Evolutionary conservation across 2,113 vertebrate genomes (phyloP).

Genomic region (Paradoxurus hermaphroditus): DNA sequence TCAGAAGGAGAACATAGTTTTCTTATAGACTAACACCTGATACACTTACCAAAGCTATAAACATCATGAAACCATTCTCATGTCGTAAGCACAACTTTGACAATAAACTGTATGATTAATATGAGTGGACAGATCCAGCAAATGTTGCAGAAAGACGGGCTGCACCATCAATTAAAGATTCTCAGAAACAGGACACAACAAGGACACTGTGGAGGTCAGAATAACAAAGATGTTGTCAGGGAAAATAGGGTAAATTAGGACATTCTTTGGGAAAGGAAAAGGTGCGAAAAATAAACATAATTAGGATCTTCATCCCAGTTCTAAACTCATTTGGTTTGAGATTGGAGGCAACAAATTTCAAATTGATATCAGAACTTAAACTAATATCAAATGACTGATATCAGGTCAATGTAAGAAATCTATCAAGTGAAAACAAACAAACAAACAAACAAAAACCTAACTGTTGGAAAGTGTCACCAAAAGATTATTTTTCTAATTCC

Average conservation of each 20-base stretch:
- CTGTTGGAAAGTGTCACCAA: neutral
- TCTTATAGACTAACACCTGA: neutral
- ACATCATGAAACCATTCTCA: slow-evolving; percentile 20
- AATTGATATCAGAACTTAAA: neutral
- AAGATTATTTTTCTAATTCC: slow-evolving; percentile 21
- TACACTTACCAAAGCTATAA: neutral
- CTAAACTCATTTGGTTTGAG: neutral
- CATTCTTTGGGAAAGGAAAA: neutral
- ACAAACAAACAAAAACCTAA: neutral
- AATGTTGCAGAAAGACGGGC: neutral
- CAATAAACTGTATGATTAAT: neutral
- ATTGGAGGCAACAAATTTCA: slow-evolving; percentile 16
- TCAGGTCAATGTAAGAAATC: neutral
- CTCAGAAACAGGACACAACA: neutral
- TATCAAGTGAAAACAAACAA: neutral
- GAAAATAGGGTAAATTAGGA: neutral
- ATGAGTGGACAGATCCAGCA: neutral
- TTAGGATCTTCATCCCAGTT: neutral
- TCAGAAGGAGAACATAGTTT: neutral
- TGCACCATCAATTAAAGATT: neutral
- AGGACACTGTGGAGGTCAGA: neutral
- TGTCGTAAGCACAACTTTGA: neutral
- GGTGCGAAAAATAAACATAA: neutral
- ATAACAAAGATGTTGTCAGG: neutral
- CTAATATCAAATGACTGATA: neutral